Conservation (phyloP, 2,113 vertebrate genomes). For the Stigmatopora nigra region DNA sequence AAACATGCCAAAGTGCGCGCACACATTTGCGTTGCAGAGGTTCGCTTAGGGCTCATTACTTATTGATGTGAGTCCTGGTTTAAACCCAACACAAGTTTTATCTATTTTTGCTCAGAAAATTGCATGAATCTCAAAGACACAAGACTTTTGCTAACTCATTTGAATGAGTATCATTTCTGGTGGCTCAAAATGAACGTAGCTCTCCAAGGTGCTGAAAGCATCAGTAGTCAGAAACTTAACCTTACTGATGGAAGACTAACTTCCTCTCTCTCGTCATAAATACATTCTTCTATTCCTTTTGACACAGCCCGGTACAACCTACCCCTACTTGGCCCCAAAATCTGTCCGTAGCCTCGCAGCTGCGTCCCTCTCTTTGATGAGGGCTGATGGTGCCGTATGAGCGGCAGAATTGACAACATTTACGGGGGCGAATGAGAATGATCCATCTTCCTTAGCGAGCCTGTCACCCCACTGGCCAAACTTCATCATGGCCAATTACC, state of each 20-base stretch:
- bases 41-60: conserved; percentile 96
- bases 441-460: conserved; percentile 99
- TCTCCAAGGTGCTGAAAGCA: neutral
- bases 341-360: conserved; percentile 42
- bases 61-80: conserved; percentile 94
- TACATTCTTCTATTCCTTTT: conserved; percentile 16
- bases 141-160: neutral
- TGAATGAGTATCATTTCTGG: neutral
- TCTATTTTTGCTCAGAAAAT: neutral
- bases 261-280: conserved; percentile 2
- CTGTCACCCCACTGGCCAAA: conserved; percentile 98
- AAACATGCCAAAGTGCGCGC: conserved; percentile 78
- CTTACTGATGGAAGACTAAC: neutral
- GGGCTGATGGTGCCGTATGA: conserved; percentile 95
- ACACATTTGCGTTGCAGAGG: conserved; percentile 29
- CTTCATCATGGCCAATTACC: conserved; percentile 99
- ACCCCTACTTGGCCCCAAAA: conserved; percentile 32
- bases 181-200: neutral
- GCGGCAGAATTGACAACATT: conserved; percentile 99
- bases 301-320: conserved; percentile 4
- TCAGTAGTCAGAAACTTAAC: neutral
- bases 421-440: conserved; percentile 99
- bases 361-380: conserved; percentile 73
- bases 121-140: neutral
- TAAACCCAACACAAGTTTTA: conserved; percentile 71